Conservation (phyloP, 2,888 invertebrate species). For the Abrostola triplasia region DNA sequence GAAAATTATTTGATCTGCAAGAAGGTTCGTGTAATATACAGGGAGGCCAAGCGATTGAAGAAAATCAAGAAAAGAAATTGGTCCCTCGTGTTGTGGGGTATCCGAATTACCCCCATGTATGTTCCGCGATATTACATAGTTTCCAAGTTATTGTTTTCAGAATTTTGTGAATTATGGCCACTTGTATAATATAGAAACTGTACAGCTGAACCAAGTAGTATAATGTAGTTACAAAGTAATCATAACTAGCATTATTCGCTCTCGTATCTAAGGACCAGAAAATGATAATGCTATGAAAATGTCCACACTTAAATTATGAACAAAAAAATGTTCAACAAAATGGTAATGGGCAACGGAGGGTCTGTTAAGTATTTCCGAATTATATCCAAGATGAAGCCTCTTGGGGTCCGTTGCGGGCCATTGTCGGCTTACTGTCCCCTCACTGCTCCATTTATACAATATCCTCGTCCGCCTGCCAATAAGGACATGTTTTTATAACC, state of each 20-base stretch:
- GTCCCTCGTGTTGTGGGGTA: too few relatives aligned
- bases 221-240: too few relatives aligned
- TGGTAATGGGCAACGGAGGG: slow-evolving; percentile 19
- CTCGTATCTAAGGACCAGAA: background rate
- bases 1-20: background rate
- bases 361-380: slow-evolving; percentile 17
- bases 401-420: slow-evolving; percentile 10
- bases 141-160: too few relatives aligned
- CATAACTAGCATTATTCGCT: too few relatives aligned
- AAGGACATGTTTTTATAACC: slow-evolving; percentile 27
- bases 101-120: too few relatives aligned
- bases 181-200: too few relatives aligned
- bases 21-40: too few relatives aligned
- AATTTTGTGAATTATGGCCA: too few relatives aligned
- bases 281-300: background rate
- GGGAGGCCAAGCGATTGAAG: too few relatives aligned
- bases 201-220: background rate
- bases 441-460: slow-evolving; percentile 10
- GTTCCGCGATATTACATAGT: too few relatives aligned
- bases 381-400: slow-evolving; percentile 17
- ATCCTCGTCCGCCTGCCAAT: slow-evolving; percentile 13
- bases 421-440: slow-evolving; percentile 10
- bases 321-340: slow-evolving; percentile 19
- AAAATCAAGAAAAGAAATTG: background rate
- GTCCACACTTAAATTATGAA: slow-evolving; percentile 15